Evolutionary conservation across 1,140 invertebrate genomes (phyloP), one percentile per base, ranked within the genome.

Genomic region (Zaprionus africanus): DNA sequence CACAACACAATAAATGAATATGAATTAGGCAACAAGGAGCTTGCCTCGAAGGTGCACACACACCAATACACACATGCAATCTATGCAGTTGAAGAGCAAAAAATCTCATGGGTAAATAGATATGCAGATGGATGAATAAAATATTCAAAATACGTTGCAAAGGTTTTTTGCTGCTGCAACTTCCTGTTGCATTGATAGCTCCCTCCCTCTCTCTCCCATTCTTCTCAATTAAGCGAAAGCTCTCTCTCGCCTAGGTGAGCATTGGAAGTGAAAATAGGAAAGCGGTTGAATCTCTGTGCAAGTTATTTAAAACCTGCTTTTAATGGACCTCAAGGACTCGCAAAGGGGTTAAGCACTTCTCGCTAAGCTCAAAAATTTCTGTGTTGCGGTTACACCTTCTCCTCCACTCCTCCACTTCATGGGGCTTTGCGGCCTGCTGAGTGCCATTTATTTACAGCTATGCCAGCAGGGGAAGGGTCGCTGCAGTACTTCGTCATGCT

Each of bases 1-100:
- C 67, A 34, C 31, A 78, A 59, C 76, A 85, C 84, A 88, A 90
- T 90, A 88, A 88, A 88, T 88, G 84, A 88, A 88, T 88, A 90
- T 88, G 84, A 88, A 88, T 88, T 81, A 90, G 85, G 54, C 62
- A 84, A 71, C 70, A 73, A 62, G 67, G 72, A 59, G 65, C 31
- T 49, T 59, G 57, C 15, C 57, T 43, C 24, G 15, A 59, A 78
- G 60, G 41, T 36, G 24, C 31, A 43, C 43, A 49, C 17, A 49
- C 43, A 49, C 43, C 28, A 22, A 22, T 1, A 31, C 28, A 41
- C 66, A 57, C 70, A 66, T 53, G 12, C 19, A 15, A 36, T 58
- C 24, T 28, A 11, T 17, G 28, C 17, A 19, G 17, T 9, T 46
- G 43, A 15, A 41, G 38, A 41, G 31, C 11, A 34, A 34, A 34